Evolutionary conservation across 2,888 invertebrate genomes (phyloP), one percentile per base, ranked within the genome.

Genomic region (Drosophila suboccidentalis): DNA sequence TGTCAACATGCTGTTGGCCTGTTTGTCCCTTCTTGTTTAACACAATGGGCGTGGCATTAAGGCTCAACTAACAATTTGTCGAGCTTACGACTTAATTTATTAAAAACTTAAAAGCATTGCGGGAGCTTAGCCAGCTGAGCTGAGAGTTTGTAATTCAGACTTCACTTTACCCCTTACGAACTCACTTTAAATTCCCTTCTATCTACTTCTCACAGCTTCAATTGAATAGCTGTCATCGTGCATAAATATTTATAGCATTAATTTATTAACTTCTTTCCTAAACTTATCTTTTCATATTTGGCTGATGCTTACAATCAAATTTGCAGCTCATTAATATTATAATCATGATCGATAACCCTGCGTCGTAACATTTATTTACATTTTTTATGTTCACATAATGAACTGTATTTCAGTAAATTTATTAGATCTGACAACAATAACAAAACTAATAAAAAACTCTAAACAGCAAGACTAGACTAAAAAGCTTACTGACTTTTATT

Each of bases 1-100:
- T 83, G 87, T 82, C 79, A 84, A 78, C 85, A 83, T 65, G 78
- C 54, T 53, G 63, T 66, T 50, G 13, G 26, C n/a, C 51, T 9
- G 29, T 19, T 59, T 44, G 41, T 43, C 9, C 53, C 22, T 38
- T 47, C 65, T 59, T 59, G 50, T 54, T 19, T 36, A 54, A 54
- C 64, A 55, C 59, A 76, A 41, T 47, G 75, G 77, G 77, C 60
- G 61, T 71, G 64, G 29, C 64, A 36, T 50, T 41, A 2, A 13
- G 67, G 67, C 61, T 64, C 55, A 55, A 51, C 77, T 39, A 43
- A 51, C 67, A 61, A 77, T 55, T 65, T 71, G 75, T 22, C 11
- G 17, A 41, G 63, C 19, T 59, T 38, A 9, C 29, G 38, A 34
- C 47, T 49, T 22, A 15, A 41, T 57, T 49, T 55, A 63, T 63